Evolutionary conservation across 2,797 vertebrate species (phyloP).

Genomic region (Luscinia luscinia): DNA sequence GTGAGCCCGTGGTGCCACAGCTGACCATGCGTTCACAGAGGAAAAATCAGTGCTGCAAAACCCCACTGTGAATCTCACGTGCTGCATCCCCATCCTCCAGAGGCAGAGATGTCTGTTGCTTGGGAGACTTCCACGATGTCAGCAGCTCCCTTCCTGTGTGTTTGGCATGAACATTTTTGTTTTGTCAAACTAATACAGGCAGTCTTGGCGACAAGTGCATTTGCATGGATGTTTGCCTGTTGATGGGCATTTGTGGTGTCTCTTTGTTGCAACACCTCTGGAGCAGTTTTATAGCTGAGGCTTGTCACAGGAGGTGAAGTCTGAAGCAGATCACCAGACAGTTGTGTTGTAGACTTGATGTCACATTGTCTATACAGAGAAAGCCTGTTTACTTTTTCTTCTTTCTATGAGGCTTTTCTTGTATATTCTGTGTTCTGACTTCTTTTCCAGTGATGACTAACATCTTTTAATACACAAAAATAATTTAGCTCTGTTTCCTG

Average conservation of each 20-base stretch:
- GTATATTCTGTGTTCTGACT: not conserved
- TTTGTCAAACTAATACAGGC: not conserved
- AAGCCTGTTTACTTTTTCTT: not conserved
- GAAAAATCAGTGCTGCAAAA: not conserved
- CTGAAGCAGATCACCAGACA: slow-evolving; percentile 23
- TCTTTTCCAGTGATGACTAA: not conserved
- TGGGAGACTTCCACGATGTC: not conserved
- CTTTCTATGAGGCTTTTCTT: not conserved
- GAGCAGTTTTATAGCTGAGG: slow-evolving; percentile 46
- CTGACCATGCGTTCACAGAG: fast-evolving
- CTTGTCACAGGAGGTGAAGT: slow-evolving; percentile 46
- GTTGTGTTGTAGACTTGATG: not conserved
- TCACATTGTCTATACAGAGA: not conserved
- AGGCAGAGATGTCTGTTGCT: not conserved
- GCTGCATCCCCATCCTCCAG: not conserved
- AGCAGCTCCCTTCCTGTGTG: not conserved
- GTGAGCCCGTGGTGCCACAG: not conserved
- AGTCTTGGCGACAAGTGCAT: not conserved
- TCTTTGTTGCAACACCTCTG: slow-evolving; percentile 27
- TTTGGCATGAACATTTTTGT: not conserved
- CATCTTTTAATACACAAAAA: not conserved
- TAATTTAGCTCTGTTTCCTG: not conserved
- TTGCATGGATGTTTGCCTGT: not conserved
- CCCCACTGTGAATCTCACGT: fast-evolving
- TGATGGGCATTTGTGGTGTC: not conserved